These are phyloP conservation scores for Melanotaenia parkinsoni DNA, from an alignment of 2,797 vertebrate species.

Conservation along the genomic window DNA sequence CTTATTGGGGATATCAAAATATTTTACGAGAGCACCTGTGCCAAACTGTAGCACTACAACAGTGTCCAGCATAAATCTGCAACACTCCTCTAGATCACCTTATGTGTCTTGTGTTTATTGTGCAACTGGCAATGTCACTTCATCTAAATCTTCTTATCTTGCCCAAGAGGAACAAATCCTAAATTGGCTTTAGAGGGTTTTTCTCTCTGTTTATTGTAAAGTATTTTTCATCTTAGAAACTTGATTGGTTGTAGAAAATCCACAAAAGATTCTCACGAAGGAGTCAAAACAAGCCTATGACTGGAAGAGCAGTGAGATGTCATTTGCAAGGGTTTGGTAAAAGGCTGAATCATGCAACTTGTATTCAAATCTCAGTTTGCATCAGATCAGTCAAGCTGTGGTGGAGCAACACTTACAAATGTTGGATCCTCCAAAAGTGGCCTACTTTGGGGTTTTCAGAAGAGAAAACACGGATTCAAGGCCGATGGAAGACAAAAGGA, in stretches of 20 bases:
- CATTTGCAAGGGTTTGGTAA: neutral
- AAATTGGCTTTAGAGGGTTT: neutral
- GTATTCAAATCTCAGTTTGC: neutral
- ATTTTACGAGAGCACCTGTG: conserved; percentile 81
- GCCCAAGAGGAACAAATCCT: neutral
- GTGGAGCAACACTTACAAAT: neutral
- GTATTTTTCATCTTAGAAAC: neutral
- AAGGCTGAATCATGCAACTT: neutral
- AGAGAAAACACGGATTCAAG: neutral
- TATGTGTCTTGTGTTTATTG: conserved; percentile 60
- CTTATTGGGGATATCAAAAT: conserved; percentile 79
- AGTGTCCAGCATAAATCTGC: conserved; percentile 69
- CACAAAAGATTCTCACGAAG: neutral
- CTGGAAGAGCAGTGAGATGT: neutral
- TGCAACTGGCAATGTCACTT: conserved; percentile 31
- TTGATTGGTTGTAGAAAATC: neutral
- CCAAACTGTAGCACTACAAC: conserved; percentile 72
- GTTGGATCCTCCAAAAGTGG: too few relatives aligned
- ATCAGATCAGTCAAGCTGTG: neutral
- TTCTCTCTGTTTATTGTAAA: neutral
- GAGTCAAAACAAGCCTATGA: neutral
- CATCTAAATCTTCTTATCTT: conserved; percentile 11
- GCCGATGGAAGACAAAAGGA: too few relatives aligned
- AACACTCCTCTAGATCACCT: conserved; percentile 65
- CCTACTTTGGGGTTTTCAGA: neutral